Evolutionary conservation across 2,797 vertebrate species (phyloP).

Genomic region (Gobio occitaniae): DNA sequence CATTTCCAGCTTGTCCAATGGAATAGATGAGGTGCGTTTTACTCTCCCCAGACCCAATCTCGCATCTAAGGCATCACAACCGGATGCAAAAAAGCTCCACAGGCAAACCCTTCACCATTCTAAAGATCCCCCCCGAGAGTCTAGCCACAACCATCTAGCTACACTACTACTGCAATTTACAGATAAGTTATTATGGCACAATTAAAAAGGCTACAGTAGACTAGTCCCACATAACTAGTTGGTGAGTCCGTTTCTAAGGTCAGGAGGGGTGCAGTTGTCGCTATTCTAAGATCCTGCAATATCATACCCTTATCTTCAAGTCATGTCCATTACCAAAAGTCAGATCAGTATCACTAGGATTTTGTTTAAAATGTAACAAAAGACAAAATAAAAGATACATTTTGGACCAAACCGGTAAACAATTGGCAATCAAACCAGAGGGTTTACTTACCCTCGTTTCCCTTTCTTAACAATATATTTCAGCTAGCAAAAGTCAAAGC

Average conservation of each 20-base stretch:
- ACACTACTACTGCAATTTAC: slow-evolving; percentile 56
- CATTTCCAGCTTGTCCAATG: slow-evolving; percentile 64
- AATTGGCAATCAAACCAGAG: slow-evolving; percentile 16
- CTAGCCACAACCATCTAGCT: slow-evolving; percentile 53
- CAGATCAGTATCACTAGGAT: slow-evolving; percentile 8
- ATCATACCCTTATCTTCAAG: slow-evolving; percentile 22
- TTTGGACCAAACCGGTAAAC: slow-evolving; percentile 28
- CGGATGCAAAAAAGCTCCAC: slow-evolving; percentile 17
- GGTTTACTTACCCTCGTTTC: slow-evolving; percentile 24
- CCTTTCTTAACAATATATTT: slow-evolving; percentile 37
- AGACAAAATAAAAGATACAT: not conserved
- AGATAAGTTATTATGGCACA: slow-evolving; percentile 73
- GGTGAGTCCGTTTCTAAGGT: slow-evolving; percentile 16
- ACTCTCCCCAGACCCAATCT: slow-evolving; percentile 27
- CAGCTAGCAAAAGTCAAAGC: slow-evolving; percentile 52
- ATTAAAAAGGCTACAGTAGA: slow-evolving; percentile 63
- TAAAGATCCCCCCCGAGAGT: slow-evolving; percentile 40
- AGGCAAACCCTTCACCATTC: slow-evolving; percentile 49
- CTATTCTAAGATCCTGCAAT: slow-evolving; percentile 27
- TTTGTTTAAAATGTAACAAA: slow-evolving; percentile 21
- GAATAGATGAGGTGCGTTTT: slow-evolving; percentile 61
- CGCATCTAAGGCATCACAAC: not conserved
- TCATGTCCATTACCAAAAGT: slow-evolving; percentile 7
- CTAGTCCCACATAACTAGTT: slow-evolving; percentile 49
- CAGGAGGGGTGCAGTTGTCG: slow-evolving; percentile 21